Conservation (phyloP, 2,113 vertebrate genomes). For the Boulengeromyrus knoepffleri region DNA sequence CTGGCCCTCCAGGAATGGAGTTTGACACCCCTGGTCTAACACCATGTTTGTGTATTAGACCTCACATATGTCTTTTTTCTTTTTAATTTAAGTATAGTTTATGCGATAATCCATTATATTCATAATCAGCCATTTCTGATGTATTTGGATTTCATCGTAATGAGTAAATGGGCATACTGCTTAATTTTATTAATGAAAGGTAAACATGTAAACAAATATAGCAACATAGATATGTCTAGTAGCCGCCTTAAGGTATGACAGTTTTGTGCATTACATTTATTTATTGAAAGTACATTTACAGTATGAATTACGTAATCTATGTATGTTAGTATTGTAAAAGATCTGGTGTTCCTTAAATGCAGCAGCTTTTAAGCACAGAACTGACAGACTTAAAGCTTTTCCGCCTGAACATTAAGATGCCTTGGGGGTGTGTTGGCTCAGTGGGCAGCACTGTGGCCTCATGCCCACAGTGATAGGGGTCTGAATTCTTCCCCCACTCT, state of each 20-base stretch:
- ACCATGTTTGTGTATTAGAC: not conserved
- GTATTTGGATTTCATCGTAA: not conserved
- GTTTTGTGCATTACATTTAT: not conserved
- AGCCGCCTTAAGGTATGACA: not conserved
- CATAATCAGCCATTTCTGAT: not conserved
- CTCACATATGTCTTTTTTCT: not conserved
- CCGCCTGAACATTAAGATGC: not conserved
- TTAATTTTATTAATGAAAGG: not conserved
- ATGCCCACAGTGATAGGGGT: not conserved
- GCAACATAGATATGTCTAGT: not conserved
- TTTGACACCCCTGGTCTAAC: not conserved
- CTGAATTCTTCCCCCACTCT: not conserved
- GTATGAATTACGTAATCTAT: not conserved
- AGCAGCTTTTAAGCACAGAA: not conserved
- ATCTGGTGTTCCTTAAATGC: not conserved
- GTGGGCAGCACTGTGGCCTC: not conserved
- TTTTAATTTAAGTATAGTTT: not conserved
- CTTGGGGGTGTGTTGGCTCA: not conserved
- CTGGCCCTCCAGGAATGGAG: too few species aligned
- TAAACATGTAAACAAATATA: not conserved
- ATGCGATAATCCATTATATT: not conserved
- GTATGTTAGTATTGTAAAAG: not conserved
- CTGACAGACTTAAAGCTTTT: not conserved
- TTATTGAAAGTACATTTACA: not conserved
- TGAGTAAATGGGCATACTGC: not conserved